Conservation (phyloP, 2,797 vertebrate genomes). For the Leptoclinus maculatus region DNA sequence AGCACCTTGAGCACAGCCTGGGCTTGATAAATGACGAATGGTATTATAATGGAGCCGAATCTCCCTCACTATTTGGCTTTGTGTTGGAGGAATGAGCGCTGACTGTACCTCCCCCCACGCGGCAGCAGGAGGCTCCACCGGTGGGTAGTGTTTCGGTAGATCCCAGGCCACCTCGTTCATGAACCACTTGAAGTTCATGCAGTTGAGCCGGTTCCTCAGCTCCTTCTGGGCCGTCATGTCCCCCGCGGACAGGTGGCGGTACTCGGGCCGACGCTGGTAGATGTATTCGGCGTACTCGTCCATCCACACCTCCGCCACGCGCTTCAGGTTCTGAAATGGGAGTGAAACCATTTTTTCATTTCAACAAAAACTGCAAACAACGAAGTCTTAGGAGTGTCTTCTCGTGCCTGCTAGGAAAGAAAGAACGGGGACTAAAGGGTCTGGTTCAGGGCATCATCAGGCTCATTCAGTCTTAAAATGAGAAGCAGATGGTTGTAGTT, state of each 20-base stretch:
- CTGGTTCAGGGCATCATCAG: neutral
- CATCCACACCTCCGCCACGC: constrained; percentile 99
- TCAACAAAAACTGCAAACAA: too few species aligned
- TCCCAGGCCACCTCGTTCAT: constrained; percentile 98
- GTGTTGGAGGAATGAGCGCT: neutral
- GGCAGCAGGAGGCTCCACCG: constrained; percentile 94
- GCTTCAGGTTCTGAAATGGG: constrained; percentile 91
- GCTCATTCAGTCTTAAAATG: neutral
- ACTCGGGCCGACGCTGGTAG: constrained; percentile 96
- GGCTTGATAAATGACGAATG: neutral
- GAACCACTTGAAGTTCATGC: constrained; percentile 96
- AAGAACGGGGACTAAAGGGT: neutral
- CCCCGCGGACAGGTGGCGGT: constrained; percentile 94
- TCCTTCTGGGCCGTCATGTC: constrained; percentile 92
- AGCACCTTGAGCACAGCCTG: neutral
- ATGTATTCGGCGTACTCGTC: constrained; percentile 95
- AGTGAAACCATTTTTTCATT: too few species aligned
- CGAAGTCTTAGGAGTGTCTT: neutral
- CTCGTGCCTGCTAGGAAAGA: neutral
- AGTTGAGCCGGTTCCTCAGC: constrained; percentile 89
- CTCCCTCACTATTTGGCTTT: neutral
- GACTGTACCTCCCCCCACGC: constrained; percentile 94
- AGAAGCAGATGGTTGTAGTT: neutral
- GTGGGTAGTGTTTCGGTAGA: constrained; percentile 95
- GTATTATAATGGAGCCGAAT: neutral